A percentile compares a stretch with the other conserved stretches of the same genome.
Evolutionary conservation across 1,140 invertebrate genomes (phyloP).

Genomic region (Phthorimaea operculella): DNA sequence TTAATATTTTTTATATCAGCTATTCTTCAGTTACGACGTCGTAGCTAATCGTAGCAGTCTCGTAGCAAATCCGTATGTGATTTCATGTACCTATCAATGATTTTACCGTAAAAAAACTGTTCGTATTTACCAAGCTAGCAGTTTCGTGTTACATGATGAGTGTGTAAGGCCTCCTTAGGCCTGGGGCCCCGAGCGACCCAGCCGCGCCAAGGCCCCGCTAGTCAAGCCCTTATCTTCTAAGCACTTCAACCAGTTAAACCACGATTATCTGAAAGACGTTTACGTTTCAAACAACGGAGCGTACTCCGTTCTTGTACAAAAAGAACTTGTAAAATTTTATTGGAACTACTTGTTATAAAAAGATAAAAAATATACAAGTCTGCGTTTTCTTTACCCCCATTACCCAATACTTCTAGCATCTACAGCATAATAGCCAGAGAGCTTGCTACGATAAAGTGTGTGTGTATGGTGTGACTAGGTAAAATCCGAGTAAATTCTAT

Average conservation of each 20-base stretch:
- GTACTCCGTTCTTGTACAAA: constrained; percentile 61
- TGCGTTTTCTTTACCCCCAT: constrained; percentile 12
- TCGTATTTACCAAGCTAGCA: not conserved
- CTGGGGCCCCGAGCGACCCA: no score
- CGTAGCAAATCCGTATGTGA: no score
- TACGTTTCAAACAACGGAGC: constrained; percentile 48
- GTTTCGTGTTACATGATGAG: not conserved
- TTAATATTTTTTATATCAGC: no score
- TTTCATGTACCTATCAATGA: no score
- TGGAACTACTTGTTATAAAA: constrained; percentile 67
- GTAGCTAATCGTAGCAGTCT: no score
- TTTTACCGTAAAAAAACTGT: no score
- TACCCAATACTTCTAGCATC: not conserved
- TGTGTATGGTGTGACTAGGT: no score
- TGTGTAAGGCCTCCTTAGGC: not conserved
- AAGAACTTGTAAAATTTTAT: constrained; percentile 65
- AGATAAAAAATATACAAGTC: constrained; percentile 40
- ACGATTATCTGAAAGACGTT: constrained; percentile 51
- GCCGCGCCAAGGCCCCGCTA: constrained; percentile 21
- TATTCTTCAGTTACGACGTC: no score
- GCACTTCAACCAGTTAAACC: constrained; percentile 53
- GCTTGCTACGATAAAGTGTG: no score
- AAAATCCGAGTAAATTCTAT: no score
- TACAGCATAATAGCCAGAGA: no score
- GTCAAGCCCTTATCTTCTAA: constrained; percentile 45